A percentile compares a stretch with the other conserved stretches of the same genome.
Conservation (phyloP, 2,113 vertebrate genomes). For the Ifrita kowaldi region DNA sequence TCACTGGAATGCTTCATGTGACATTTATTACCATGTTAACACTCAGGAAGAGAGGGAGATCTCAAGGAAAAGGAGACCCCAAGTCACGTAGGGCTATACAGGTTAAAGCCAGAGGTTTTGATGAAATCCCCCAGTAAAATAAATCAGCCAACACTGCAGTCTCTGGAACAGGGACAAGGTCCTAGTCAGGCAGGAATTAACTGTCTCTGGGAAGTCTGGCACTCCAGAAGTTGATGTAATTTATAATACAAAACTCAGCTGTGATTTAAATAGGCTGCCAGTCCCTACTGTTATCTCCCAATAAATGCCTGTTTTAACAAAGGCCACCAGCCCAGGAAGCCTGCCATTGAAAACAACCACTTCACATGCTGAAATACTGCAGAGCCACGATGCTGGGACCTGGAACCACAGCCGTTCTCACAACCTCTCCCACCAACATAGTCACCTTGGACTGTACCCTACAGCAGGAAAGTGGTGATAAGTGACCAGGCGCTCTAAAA, state of each 20-base stretch:
- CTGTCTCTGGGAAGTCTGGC: slow-evolving; percentile 22
- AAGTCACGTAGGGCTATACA: neutral
- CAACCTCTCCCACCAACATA: neutral
- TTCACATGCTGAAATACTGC: slow-evolving; percentile 27
- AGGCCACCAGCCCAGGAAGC: slow-evolving; percentile 26
- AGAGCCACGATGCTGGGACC: neutral
- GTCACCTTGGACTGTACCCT: neutral
- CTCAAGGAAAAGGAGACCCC: neutral
- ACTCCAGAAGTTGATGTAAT: slow-evolving; percentile 34
- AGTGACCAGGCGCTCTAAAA: neutral
- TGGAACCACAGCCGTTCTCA: slow-evolving; percentile 1
- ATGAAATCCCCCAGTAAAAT: slow-evolving; percentile 26
- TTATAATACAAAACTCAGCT: slow-evolving; percentile 51
- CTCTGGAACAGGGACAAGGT: slow-evolving; percentile 26
- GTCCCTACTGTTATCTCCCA: slow-evolving; percentile 23
- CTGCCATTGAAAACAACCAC: slow-evolving; percentile 35
- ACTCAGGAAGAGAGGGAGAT: neutral
- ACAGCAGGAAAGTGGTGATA: neutral
- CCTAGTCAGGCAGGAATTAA: slow-evolving; percentile 37
- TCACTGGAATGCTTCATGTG: neutral
- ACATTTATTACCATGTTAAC: neutral
- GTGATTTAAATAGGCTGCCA: slow-evolving; percentile 47
- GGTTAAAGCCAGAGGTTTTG: slow-evolving; percentile 26
- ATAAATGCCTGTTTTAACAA: slow-evolving; percentile 35
- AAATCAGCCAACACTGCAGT: slow-evolving; percentile 18